These are phyloP conservation scores for Chaetodon trifascialis DNA, from an alignment of 2,113 vertebrate species.

Conservation along the genomic window DNA sequence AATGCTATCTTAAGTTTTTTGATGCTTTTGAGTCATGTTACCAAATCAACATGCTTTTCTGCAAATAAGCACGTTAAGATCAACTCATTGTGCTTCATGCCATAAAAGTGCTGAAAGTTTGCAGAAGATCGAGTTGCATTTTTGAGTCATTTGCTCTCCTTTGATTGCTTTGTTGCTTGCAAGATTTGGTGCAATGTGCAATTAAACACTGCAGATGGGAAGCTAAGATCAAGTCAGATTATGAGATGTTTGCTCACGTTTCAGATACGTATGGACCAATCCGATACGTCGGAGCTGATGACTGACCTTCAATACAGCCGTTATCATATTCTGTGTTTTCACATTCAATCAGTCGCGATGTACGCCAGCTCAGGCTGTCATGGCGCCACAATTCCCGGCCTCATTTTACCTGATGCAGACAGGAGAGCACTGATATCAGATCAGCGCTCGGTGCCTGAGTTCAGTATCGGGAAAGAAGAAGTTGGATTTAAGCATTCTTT, in stretches of 20 bases:
- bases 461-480: not conserved
- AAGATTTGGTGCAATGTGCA: not conserved
- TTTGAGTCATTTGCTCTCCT: not conserved
- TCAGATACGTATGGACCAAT: no score
- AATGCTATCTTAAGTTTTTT: no score
- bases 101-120: not conserved
- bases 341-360: not conserved
- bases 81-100: no score
- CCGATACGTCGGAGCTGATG: not conserved
- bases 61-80: not conserved
- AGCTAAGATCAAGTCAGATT: not conserved
- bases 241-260: not conserved
- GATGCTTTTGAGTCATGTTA: no score
- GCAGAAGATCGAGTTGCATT: not conserved
- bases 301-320: not conserved
- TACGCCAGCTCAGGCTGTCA: rapidly evolving
- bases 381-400: not conserved
- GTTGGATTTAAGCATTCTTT: not conserved
- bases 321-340: not conserved
- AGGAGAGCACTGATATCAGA: no score
- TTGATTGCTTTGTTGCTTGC: not conserved
- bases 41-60: no score
- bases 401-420: not conserved
- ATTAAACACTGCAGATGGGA: not conserved
- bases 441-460: no score